phyloP scores from a whole-genome alignment of 2,797 vertebrate species.

The Acridotheres tristis region DNA sequence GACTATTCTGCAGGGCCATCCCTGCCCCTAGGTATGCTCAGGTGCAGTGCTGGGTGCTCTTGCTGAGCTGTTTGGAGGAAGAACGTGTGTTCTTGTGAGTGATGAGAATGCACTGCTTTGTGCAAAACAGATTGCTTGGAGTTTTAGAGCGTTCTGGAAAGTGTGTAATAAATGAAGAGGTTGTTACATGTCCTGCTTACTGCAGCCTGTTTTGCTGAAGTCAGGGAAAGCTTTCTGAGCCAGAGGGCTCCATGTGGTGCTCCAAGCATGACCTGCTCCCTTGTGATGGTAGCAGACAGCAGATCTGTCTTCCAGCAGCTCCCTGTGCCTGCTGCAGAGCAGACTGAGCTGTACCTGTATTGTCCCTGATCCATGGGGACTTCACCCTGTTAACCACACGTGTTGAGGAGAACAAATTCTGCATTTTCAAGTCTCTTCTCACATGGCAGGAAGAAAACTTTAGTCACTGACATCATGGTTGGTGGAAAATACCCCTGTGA shows the following conservation, averaged over 20 bases:
- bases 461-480: neutral
- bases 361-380: neutral
- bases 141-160: neutral
- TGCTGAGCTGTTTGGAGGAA: neutral
- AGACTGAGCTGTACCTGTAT: neutral
- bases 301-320: neutral
- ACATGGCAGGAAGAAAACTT: neutral
- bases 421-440: neutral
- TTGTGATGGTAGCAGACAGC: neutral
- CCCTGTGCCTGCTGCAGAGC: neutral
- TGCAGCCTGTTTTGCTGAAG: conserved; percentile 10
- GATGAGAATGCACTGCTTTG: neutral
- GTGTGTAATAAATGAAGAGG: neutral
- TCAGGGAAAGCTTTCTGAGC: neutral
- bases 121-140: neutral
- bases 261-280: neutral
- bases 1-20: neutral
- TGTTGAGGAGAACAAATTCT: neutral
- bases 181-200: neutral
- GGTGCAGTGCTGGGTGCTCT: neutral
- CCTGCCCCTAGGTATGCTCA: neutral
- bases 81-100: neutral
- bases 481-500: neutral
- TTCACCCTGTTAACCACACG: neutral
- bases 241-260: neutral